These are phyloP conservation scores for Hylomyscus alleni DNA, from an alignment of 2,797 vertebrate genomes.

Conservation along the genomic window DNA sequence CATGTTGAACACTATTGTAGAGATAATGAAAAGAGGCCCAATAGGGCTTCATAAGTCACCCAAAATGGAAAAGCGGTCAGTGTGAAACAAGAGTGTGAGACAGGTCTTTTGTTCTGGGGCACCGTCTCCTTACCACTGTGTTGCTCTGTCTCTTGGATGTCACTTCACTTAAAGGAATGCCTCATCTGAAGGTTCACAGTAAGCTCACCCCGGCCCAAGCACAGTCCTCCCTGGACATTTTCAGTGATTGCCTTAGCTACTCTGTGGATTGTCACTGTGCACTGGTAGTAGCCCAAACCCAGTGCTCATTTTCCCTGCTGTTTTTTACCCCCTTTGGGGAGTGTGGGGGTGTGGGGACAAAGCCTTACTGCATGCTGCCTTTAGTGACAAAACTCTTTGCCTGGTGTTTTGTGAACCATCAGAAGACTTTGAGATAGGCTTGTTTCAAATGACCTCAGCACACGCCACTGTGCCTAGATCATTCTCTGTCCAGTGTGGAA, in stretches of 20 bases:
- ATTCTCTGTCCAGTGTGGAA: not conserved
- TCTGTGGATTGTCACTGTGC: not conserved
- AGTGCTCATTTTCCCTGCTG: not conserved
- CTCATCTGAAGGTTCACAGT: not conserved
- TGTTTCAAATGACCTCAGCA: not conserved
- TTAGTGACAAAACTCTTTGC: not conserved
- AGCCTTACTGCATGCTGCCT: not conserved
- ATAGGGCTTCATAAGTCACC: not conserved
- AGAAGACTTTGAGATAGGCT: not conserved
- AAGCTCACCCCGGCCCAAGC: not conserved
- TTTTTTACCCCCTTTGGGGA: not conserved
- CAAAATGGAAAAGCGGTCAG: not conserved
- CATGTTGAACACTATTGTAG: not conserved
- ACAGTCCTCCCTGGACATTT: not conserved
- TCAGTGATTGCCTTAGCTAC: not conserved
- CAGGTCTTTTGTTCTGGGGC: not conserved
- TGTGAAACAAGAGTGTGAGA: not conserved
- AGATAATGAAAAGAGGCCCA: not conserved
- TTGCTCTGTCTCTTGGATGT: not conserved
- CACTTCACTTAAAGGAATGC: not conserved
- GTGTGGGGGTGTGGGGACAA: no score
- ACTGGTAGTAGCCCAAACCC: not conserved
- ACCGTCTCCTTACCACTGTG: not conserved
- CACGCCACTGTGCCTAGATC: not conserved
- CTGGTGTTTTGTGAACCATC: not conserved